phyloP scores from a whole-genome alignment of 2,113 vertebrate species.

The Thryonomys swinderianus region DNA sequence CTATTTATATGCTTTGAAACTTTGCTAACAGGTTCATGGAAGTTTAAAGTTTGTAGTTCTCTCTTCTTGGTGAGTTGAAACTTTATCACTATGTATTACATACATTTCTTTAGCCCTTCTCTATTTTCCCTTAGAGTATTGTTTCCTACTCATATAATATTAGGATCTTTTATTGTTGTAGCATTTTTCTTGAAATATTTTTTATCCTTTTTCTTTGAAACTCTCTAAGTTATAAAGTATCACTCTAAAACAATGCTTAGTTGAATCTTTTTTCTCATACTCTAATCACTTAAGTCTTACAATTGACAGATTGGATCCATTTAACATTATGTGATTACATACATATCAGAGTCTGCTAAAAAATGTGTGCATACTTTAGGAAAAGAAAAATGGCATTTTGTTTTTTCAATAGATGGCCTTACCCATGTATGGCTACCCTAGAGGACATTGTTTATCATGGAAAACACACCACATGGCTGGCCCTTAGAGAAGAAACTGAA shows the following conservation, averaged over 20 bases:
- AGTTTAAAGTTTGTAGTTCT: neutral
- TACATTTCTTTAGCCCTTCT: neutral
- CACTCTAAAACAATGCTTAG: neutral
- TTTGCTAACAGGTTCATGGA: neutral
- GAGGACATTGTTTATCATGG: neutral
- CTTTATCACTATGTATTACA: neutral
- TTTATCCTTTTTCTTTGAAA: neutral
- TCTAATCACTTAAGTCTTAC: neutral
- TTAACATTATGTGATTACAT: slow-evolving; percentile 8
- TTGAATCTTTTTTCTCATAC: neutral
- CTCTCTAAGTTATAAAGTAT: neutral
- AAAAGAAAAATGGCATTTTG: neutral
- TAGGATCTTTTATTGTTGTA: neutral
- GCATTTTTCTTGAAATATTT: neutral
- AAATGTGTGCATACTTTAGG: neutral
- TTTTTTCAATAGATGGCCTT: neutral
- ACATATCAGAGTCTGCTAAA: neutral
- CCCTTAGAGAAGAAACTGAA: no score
- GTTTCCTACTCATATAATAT: neutral
- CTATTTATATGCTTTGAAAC: slow-evolving; percentile 25
- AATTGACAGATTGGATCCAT: neutral
- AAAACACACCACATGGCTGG: neutral
- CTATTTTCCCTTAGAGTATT: neutral
- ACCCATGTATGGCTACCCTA: neutral
- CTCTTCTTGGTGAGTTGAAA: neutral